These are phyloP conservation scores for Helicolenus hilgendorfi DNA, from an alignment of 2,797 vertebrate species.

Conservation along the genomic window DNA sequence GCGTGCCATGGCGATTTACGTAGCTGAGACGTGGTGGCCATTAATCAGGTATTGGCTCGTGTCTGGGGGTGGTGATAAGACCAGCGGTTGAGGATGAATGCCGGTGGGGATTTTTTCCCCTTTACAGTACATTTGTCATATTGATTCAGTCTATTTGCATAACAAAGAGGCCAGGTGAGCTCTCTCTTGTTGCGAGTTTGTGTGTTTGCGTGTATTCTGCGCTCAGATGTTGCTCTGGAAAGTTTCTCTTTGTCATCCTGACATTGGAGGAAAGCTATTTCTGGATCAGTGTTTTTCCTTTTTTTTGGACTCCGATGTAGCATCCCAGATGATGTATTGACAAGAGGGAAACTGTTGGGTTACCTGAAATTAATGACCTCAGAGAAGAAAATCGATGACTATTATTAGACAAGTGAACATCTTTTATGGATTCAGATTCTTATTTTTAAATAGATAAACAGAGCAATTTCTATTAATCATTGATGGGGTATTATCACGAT, in stretches of 20 bases:
- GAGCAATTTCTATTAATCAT: neutral
- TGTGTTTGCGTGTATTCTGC: neutral
- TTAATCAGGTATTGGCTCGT: conserved; percentile 78
- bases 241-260: conserved; percentile 52
- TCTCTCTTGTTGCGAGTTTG: neutral
- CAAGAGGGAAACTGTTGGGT: conserved; percentile 19
- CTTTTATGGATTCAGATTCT: neutral
- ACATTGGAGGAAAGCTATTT: conserved; percentile 64
- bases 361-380: conserved; percentile 5
- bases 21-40: conserved; percentile 58
- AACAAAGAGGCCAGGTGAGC: conserved; percentile 59
- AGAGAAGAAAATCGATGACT: conserved; percentile 27
- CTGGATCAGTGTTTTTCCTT: conserved; percentile 38
- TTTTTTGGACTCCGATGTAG: conserved; percentile 21
- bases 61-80: conserved; percentile 70
- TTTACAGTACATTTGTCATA: conserved; percentile 70
- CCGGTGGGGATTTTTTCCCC: conserved; percentile 7
- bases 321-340: conserved; percentile 52
- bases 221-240: conserved; percentile 38
- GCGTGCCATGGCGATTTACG: conserved; percentile 65
- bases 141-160: conserved; percentile 62
- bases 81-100: conserved; percentile 39
- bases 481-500: no score
- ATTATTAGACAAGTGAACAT: neutral
- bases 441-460: neutral